A percentile compares a stretch with the other conserved stretches of the same genome.
Evolutionary conservation across 2,113 vertebrate genomes (phyloP).

Genomic region (Leptosomus discolor): DNA sequence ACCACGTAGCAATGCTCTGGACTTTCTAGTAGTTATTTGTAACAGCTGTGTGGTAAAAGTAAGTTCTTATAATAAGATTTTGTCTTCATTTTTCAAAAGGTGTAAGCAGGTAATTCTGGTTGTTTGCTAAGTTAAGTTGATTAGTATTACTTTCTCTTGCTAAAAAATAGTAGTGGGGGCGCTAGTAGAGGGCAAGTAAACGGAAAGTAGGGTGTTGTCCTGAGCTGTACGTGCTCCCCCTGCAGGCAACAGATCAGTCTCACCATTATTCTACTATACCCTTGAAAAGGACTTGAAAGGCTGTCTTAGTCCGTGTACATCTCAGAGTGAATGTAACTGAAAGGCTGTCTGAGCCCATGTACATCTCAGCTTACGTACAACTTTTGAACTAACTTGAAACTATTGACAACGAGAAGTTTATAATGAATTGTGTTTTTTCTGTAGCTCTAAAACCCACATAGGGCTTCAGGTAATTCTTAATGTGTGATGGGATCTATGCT

Average conservation of each 20-base stretch:
- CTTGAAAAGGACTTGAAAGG: background rate
- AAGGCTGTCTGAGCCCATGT: background rate
- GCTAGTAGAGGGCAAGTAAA: background rate
- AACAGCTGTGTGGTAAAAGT: background rate
- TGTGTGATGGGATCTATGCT: accelerated
- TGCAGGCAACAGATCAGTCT: background rate
- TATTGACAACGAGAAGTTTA: background rate
- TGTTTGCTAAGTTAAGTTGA: background rate
- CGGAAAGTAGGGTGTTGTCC: background rate
- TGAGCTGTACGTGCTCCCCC: background rate
- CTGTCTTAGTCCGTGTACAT: background rate
- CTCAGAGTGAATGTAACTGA: background rate
- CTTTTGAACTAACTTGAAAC: background rate
- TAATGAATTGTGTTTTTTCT: background rate
- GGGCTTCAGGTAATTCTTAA: background rate
- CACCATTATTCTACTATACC: background rate
- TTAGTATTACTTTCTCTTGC: background rate
- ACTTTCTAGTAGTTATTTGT: background rate
- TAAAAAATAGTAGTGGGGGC: background rate
- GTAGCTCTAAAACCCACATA: background rate
- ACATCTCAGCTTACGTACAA: background rate
- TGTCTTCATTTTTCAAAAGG: background rate
- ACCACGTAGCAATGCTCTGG: background rate
- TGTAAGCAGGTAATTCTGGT: background rate
- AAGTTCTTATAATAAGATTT: background rate